These are phyloP conservation scores for Zosterops lateralis DNA, from an alignment of 2,113 vertebrate genomes.

Conservation along the genomic window DNA sequence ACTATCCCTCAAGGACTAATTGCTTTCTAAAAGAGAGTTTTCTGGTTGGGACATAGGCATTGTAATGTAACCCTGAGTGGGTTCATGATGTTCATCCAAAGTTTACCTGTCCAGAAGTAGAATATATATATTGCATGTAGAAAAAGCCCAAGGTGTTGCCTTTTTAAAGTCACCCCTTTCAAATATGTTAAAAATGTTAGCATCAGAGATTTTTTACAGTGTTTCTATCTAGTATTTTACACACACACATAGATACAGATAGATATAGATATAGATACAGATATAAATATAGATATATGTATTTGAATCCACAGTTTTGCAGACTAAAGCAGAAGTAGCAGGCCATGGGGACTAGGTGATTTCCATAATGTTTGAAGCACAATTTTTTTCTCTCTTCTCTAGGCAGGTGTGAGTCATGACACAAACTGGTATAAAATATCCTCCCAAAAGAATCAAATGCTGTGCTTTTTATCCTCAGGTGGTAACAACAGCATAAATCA, in stretches of 20 bases:
- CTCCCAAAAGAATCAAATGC: neutral
- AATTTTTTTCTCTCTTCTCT: neutral
- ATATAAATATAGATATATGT: no score
- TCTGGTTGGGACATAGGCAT: neutral
- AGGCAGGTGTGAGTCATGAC: neutral
- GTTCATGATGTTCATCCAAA: neutral
- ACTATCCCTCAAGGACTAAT: neutral
- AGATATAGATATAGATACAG: no score
- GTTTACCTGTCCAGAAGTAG: neutral
- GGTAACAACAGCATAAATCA: constrained; percentile 1
- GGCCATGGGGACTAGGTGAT: neutral
- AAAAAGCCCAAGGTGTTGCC: neutral
- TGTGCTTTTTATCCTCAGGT: neutral
- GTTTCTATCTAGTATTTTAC: neutral
- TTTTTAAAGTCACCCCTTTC: neutral
- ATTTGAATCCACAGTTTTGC: neutral
- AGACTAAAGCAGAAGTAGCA: neutral
- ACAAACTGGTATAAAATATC: neutral
- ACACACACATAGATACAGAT: neutral
- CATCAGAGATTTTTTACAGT: neutral
- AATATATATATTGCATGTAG: neutral
- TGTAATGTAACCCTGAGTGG: neutral
- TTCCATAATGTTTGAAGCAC: neutral
- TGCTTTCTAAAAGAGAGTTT: neutral
- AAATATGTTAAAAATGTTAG: neutral